Evolutionary conservation across 30 jellyfish, hydroid and myxozoan genomes (phyloP).

Genomic region (Aurelia sp.): DNA sequence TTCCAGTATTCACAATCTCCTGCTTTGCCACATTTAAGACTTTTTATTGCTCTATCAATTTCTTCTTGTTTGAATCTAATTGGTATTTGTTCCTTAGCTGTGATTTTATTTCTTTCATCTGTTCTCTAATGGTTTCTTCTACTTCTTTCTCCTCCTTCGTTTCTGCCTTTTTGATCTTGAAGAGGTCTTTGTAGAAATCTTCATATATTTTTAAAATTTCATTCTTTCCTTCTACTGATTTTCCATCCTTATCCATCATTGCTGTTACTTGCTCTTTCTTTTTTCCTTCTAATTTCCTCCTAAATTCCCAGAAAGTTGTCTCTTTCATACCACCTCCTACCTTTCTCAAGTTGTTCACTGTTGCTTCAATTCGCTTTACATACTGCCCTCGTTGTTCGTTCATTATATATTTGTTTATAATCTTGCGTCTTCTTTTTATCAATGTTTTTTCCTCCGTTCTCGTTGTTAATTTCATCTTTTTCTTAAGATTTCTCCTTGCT

Average conservation of each 20-base stretch:
- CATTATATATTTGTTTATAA: not conserved
- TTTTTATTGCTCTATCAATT: too few relatives aligned
- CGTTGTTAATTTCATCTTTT: not conserved
- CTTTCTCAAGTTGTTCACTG: not conserved
- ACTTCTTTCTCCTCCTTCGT: too few relatives aligned
- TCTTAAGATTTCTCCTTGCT: constrained; percentile 21
- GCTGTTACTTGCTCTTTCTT: constrained; percentile 6
- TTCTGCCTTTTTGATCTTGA: not conserved
- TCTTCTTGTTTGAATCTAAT: too few relatives aligned
- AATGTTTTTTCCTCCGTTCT: not conserved
- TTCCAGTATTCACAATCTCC: too few relatives aligned
- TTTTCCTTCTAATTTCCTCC: constrained; percentile 22
- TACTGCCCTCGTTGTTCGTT: constrained; percentile 10
- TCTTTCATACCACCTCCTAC: too few relatives aligned
- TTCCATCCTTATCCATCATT: constrained; percentile 19
- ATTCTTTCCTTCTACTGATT: not conserved
- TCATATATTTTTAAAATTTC: not conserved
- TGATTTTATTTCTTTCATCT: too few relatives aligned
- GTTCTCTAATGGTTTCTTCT: too few relatives aligned
- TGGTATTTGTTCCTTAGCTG: too few relatives aligned
- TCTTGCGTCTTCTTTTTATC: constrained; percentile 13
- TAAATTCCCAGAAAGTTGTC: constrained; percentile 25
- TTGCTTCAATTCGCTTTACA: constrained; percentile 2
- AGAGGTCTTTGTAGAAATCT: constrained; percentile 17
- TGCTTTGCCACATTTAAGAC: too few relatives aligned